These are phyloP conservation scores for Phoebastria nigripes DNA, from an alignment of 2,797 vertebrate genomes.

Conservation along the genomic window DNA sequence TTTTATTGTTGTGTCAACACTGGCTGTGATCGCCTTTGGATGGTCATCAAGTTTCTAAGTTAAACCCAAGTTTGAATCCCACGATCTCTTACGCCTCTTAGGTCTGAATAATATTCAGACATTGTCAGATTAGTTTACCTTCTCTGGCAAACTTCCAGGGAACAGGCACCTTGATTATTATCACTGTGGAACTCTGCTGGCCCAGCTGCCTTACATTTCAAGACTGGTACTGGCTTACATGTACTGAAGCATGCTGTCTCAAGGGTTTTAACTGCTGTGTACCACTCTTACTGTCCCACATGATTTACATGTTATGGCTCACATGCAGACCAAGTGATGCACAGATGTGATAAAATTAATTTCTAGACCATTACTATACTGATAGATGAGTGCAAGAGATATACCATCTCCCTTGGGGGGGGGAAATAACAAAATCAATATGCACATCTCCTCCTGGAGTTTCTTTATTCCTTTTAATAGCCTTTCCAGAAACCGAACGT, in stretches of 20 bases:
- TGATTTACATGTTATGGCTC: background rate
- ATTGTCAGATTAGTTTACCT: background rate
- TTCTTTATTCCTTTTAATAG: background rate
- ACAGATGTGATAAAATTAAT: background rate
- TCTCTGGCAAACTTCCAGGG: background rate
- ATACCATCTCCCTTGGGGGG: background rate
- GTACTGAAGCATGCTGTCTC: background rate
- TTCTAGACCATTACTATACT: background rate
- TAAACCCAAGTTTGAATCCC: background rate
- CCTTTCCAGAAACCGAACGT: background rate
- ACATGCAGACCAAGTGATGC: background rate
- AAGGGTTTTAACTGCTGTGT: background rate
- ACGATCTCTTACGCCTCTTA: background rate
- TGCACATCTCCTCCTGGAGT: background rate
- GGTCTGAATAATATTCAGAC: background rate
- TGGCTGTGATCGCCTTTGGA: background rate
- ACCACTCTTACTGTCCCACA: background rate
- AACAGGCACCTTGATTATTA: background rate
- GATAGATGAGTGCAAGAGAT: background rate
- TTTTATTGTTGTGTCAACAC: background rate
- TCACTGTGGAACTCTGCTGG: background rate
- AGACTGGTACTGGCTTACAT: background rate
- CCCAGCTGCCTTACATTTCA: background rate
- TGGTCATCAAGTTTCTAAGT: background rate
- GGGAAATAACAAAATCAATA: background rate